These are phyloP conservation scores for Campylomormyrus numenius DNA, from an alignment of 2,113 vertebrate genomes.

Conservation along the genomic window DNA sequence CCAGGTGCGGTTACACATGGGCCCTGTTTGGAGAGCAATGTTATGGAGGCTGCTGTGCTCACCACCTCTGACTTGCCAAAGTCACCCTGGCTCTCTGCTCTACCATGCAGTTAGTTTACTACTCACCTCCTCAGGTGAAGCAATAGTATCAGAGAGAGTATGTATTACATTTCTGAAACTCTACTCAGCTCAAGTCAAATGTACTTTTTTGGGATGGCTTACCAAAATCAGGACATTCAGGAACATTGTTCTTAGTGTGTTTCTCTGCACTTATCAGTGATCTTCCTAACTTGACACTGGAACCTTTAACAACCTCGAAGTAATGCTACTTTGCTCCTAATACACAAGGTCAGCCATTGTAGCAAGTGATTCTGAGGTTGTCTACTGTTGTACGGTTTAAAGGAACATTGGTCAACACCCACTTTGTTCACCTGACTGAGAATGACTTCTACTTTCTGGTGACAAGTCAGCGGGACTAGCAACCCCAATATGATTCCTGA, in stretches of 20 bases:
- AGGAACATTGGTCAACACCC: background rate
- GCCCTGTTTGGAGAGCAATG: constrained; percentile 43
- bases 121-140: background rate
- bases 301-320: background rate
- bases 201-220: background rate
- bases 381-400: background rate
- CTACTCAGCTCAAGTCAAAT: background rate
- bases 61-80: background rate
- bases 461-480: background rate
- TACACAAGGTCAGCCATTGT: background rate
- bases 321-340: background rate
- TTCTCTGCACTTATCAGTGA: background rate
- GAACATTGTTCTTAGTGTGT: background rate
- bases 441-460: background rate
- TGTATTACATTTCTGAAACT: background rate
- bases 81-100: background rate
- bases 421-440: background rate
- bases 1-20: constrained; percentile 87
- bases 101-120: background rate
- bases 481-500: background rate
- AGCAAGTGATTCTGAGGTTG: background rate
- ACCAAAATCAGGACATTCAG: background rate
- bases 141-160: background rate
- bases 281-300: background rate
- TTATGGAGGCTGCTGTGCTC: background rate